These are phyloP conservation scores for Columba livia DNA, from an alignment of 2,113 vertebrate genomes.

Conservation along the genomic window DNA sequence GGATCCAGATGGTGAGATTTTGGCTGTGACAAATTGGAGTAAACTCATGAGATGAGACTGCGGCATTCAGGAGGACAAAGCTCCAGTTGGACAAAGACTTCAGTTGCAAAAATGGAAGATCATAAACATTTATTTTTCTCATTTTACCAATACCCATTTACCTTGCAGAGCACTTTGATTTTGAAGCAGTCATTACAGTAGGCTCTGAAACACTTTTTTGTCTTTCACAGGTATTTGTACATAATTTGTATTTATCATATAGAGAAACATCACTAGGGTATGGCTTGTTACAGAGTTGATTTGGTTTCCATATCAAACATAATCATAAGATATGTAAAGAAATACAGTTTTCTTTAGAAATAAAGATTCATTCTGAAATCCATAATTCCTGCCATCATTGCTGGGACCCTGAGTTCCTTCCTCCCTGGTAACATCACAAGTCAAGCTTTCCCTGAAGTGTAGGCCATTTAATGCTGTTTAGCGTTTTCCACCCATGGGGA, in stretches of 20 bases:
- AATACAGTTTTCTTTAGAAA: not conserved
- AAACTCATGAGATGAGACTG: not conserved
- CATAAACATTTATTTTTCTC: not conserved
- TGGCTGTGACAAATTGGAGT: not conserved
- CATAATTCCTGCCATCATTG: not conserved
- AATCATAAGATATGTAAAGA: not conserved
- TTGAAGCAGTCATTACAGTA: not conserved
- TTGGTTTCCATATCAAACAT: not conserved
- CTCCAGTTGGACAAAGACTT: not conserved
- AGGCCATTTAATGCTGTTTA: not conserved
- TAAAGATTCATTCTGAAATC: not conserved
- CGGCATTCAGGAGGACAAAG: not conserved
- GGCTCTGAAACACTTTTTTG: not conserved
- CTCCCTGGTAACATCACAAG: not conserved
- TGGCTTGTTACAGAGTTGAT: not conserved
- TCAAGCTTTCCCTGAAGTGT: not conserved
- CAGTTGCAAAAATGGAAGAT: not conserved
- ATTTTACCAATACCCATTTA: not conserved
- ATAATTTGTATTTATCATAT: not conserved
- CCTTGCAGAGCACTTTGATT: not conserved
- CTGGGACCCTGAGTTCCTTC: not conserved
- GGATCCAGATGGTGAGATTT: not conserved
- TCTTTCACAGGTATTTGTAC: not conserved
- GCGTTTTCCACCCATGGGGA: not conserved
- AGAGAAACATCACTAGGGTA: not conserved